Percentiles rank a stretch among this genome's conserved stretches.
phyloP scores from a whole-genome alignment of 2,797 vertebrate genomes.

The Holocentrus rufus region DNA sequence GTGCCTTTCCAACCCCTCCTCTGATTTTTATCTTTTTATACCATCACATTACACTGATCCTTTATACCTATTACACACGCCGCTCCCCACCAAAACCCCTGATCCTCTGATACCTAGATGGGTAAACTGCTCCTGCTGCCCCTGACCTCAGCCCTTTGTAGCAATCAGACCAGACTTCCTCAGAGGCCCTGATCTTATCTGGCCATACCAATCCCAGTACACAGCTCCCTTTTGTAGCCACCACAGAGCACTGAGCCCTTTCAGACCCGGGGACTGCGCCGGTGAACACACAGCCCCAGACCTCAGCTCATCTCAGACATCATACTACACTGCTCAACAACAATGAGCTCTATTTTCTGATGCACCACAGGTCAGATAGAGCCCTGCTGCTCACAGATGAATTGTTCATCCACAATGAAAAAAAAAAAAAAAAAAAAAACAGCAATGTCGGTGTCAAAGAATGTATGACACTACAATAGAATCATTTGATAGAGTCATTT shows the following conservation, averaged over 20 bases:
- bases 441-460: conserved; percentile 57
- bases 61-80: conserved; percentile 81
- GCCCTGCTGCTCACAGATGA: conserved; percentile 62
- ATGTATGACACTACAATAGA: conserved; percentile 35
- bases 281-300: conserved; percentile 70
- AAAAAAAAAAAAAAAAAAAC: conserved; percentile 52
- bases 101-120: conserved; percentile 81
- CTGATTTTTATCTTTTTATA: conserved; percentile 82
- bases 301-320: conserved; percentile 80
- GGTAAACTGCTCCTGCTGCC: conserved; percentile 79
- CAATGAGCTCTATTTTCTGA: conserved; percentile 78
- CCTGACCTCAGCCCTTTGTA: conserved; percentile 83
- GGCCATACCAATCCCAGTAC: conserved; percentile 77
- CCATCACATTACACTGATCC: conserved; percentile 82
- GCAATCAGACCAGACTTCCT: conserved; percentile 83
- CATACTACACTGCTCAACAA: conserved; percentile 80
- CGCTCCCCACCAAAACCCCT: conserved; percentile 71
- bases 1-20: conserved; percentile 67
- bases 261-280: conserved; percentile 70
- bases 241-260: conserved; percentile 74
- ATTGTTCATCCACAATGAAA: conserved; percentile 71
- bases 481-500: conserved; percentile 37
- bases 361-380: conserved; percentile 70
- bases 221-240: conserved; percentile 77
- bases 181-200: conserved; percentile 82